phyloP scores from a whole-genome alignment of 2,797 vertebrate species.

The Mormyrops boulengeri region DNA sequence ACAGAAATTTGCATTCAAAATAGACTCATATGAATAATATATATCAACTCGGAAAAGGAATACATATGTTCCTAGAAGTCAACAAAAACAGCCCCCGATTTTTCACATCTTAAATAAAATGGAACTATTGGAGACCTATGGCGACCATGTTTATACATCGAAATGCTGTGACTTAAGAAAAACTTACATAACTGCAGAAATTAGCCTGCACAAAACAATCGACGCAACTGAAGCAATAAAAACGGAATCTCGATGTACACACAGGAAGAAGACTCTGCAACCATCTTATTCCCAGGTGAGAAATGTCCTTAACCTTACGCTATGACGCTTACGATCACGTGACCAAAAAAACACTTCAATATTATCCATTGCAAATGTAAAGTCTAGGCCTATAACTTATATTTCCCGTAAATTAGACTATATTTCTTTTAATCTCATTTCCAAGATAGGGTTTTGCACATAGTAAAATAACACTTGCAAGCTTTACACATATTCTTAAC shows the following conservation, averaged over 20 bases:
- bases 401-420: neutral
- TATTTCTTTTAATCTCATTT: neutral
- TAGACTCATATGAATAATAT: neutral
- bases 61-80: neutral
- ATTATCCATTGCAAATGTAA: neutral
- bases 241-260: neutral
- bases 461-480: neutral
- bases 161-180: neutral
- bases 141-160: neutral
- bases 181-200: neutral
- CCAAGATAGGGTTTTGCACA: neutral
- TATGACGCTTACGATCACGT: neutral
- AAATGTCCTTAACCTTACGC: neutral
- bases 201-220: neutral
- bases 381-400: neutral
- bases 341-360: neutral
- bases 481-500: neutral
- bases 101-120: neutral
- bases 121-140: neutral
- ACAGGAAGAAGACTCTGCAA: neutral
- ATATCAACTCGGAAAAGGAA: neutral
- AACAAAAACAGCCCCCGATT: neutral
- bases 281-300: neutral
- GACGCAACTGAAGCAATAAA: neutral
- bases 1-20: neutral